Percentiles rank a stretch among this genome's conserved stretches.
Conservation (phyloP, 2,888 invertebrate species). For the Chrysomela aeneicollis region DNA sequence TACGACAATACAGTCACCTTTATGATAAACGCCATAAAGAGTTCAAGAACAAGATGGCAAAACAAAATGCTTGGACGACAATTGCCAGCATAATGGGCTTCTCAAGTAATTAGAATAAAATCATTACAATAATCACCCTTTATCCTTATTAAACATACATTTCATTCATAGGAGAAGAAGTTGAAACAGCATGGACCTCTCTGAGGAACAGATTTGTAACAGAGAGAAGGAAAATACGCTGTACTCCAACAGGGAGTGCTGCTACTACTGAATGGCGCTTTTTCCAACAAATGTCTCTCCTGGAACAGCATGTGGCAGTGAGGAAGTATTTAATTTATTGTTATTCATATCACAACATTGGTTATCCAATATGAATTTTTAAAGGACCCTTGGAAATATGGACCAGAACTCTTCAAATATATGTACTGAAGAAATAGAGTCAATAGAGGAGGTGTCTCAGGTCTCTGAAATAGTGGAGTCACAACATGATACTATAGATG, state of each 20-base stretch:
- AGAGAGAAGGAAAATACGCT: neutral
- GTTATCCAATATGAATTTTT: constrained; percentile 7
- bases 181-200: neutral
- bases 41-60: neutral
- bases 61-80: neutral
- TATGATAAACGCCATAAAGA: neutral
- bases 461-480: neutral
- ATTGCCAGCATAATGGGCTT: neutral
- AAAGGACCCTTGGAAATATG: constrained; percentile 3
- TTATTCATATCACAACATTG: neutral
- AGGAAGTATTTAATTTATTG: neutral
- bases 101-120: neutral
- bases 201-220: constrained; percentile 4
- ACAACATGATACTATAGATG: neutral
- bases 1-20: neutral
- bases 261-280: neutral
- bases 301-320: constrained; percentile 12
- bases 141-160: too few relatives aligned
- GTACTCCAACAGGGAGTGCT: neutral
- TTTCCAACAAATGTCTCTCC: neutral
- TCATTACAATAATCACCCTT: too few relatives aligned
- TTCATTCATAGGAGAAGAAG: neutral
- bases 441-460: neutral
- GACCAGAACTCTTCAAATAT: too few relatives aligned
- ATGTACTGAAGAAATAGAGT: neutral